Base-by-base conservation (phyloP, 2,888 invertebrate genomes). In the Polydrusus pterygomalis region DNA sequence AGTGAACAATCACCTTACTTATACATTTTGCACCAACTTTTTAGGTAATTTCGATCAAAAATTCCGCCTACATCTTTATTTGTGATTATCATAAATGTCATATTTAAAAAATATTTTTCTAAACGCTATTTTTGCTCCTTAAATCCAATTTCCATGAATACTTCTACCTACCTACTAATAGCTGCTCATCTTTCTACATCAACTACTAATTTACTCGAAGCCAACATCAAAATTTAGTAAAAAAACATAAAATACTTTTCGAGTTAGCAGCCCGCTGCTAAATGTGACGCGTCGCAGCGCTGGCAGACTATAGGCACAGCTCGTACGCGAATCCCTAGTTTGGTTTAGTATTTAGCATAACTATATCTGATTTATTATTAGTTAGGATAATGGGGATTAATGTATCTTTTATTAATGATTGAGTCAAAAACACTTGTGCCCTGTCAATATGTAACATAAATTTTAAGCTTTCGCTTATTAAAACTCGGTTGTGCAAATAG, bases 301-400 rank as follows among this genome's bases (percentile, higher is more conserved):
- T 54, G 54, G 38, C 58, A 10, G 40, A 38, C 58, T 34, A 56
- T 30, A 60, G 34, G 38, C 38, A 60, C 38, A 60, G 18, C 38
- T 38, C 58, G 58, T 38, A 60, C 38, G 17, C 17, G 58, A 38
- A 60, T 38, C 58, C 58, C 58, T 18, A 38, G 58, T 38, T 60
- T 60, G 58, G 58, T 47, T 51, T 60, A 45, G 72, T 74, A 78
- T 78, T 80, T 79, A 78, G 77, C 80, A 80, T 80, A 80, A 79
- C 79, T 81, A 81, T 78, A 80, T 75, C 79, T 79, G 79, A 79
- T 78, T 80, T 79, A 80, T 81, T 80, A 80, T 80, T 80, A 78
- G 79, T 77, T 77, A 67, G 74, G 70, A 79, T 80, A 80, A 79
- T 79, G 67, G 72, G 70, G 73, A 77, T 77, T 79, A 78, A 79